Evolutionary conservation across 2,113 vertebrate species (phyloP), one percentile per base, ranked within the genome.

Genomic region (Cynopterus brachyotis): DNA sequence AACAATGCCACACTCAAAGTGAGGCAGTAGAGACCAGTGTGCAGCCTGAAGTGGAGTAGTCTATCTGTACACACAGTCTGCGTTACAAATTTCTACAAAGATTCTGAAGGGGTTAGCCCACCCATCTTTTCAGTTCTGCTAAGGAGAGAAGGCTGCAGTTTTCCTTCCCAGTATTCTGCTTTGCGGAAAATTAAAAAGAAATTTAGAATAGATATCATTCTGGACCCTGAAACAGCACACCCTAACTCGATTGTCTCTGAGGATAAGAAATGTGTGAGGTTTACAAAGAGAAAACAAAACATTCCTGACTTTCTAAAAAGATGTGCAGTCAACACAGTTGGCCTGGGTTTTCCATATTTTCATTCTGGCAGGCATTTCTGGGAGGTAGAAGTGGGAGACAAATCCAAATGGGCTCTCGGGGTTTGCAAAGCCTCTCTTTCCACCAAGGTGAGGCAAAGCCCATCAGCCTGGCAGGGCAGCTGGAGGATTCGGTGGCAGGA

Each of bases 321-420:
- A 19, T 95, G 96, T 40, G 66, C 26, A 15, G 82, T 50, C 50
- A 91, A 70, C 50, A 91, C 64, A 0, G 79, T 85, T 22, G 96
- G 98, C 32, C 91, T 98, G 47, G 96, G 97, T 17, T 35, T 83
- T 4, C 88, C 95, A 0, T 53, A 32, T 30, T 97, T 98, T 79
- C 13, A 5, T 19, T 94, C 92, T 0, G 96, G 97, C 16, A 96
- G 96, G 35, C 91, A 97, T 40, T 98, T 97, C 69, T 98, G 97
- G 97, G 94, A 94, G 22, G 72, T 96, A 4, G 91, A 96, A 11
- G 97, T 97, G 32, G 92, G 81, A 24, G 91, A 92, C 45, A 88
- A 89, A 30, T 37, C 95, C 0, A 79, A 95, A 6, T 97, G 97
- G 96, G 95, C 91, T 24, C 13, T 97, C 0, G 97, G 97, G 1